phyloP scores from a whole-genome alignment of 1,140 invertebrate species.

The Pseudomyrmex pallidus region DNA sequence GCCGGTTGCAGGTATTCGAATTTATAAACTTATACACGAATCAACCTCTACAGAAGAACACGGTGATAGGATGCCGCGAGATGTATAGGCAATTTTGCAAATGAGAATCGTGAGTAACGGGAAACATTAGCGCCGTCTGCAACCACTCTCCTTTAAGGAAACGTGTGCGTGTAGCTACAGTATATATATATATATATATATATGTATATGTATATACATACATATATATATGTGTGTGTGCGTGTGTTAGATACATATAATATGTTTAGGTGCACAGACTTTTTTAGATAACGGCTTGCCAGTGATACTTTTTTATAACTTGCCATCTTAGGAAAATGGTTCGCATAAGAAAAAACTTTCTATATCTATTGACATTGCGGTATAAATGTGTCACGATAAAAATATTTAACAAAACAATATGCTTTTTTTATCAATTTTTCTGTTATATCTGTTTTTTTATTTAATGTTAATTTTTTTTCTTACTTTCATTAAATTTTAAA shows the following conservation, averaged over 20 bases:
- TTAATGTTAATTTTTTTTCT: background rate
- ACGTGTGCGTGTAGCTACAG: constrained; percentile 36
- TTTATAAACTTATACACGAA: constrained; percentile 65
- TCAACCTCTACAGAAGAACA: constrained; percentile 77
- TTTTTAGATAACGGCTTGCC: constrained; percentile 69
- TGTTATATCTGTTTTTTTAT: background rate
- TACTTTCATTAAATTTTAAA: background rate
- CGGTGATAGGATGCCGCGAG: constrained; percentile 82
- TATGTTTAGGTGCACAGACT: constrained; percentile 66
- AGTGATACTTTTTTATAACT: constrained; percentile 70
- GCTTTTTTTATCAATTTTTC: background rate
- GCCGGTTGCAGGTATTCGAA: too few relatives aligned
- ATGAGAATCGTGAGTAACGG: constrained; percentile 85
- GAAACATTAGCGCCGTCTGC: constrained; percentile 81
- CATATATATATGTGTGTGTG: too few relatives aligned
- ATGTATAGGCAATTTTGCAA: constrained; percentile 85
- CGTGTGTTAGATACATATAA: constrained; percentile 26
- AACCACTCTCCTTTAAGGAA: constrained; percentile 52
- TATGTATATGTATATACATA: too few relatives aligned
- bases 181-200: constrained; percentile 16
- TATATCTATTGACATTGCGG: constrained; percentile 11
- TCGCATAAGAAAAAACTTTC: constrained; percentile 58
- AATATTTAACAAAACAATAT: too few relatives aligned
- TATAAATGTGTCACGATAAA: constrained; percentile 28
- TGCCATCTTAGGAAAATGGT: constrained; percentile 45